phyloP scores from a whole-genome alignment of 92 coral and sea anemone genomes.

The Muricea muricata region DNA sequence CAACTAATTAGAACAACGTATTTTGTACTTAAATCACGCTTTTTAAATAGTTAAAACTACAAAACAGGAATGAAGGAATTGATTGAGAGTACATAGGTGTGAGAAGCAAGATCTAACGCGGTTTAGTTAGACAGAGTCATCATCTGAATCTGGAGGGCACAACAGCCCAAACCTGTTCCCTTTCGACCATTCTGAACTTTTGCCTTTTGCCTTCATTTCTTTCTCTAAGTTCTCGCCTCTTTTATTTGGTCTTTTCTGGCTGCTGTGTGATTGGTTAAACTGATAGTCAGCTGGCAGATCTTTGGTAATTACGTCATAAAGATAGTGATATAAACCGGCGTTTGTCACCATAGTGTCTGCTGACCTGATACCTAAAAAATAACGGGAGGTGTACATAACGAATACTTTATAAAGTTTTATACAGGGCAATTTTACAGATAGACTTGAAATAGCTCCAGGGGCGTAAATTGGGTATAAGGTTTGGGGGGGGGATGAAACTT shows the following conservation, averaged over 20 bases:
- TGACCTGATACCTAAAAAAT: conserved; percentile 2
- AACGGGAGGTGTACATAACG: neutral
- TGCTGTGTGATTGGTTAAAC: conserved; percentile 4
- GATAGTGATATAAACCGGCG: neutral
- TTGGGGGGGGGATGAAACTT: too few relatives aligned
- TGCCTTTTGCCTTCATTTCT: neutral
- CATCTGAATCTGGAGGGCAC: neutral
- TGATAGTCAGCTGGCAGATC: conserved; percentile 6
- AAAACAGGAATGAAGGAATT: too few relatives aligned
- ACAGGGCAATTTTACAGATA: too few relatives aligned
- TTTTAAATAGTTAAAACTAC: too few relatives aligned
- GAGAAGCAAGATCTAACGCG: too few relatives aligned
- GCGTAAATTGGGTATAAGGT: too few relatives aligned
- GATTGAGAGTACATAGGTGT: too few relatives aligned
- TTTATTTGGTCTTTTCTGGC: neutral
- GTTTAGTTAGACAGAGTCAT: too few relatives aligned
- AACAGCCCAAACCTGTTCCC: neutral
- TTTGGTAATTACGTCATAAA: neutral
- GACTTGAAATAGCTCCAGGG: too few relatives aligned
- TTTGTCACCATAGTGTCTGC: neutral
- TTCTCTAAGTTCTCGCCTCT: neutral
- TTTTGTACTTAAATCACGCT: too few relatives aligned
- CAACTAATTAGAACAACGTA: too few relatives aligned
- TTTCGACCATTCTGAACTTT: neutral
- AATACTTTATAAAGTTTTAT: neutral